These are phyloP conservation scores for Nothoprocta pentlandii DNA, from an alignment of 2,113 vertebrate species.

Conservation along the genomic window DNA sequence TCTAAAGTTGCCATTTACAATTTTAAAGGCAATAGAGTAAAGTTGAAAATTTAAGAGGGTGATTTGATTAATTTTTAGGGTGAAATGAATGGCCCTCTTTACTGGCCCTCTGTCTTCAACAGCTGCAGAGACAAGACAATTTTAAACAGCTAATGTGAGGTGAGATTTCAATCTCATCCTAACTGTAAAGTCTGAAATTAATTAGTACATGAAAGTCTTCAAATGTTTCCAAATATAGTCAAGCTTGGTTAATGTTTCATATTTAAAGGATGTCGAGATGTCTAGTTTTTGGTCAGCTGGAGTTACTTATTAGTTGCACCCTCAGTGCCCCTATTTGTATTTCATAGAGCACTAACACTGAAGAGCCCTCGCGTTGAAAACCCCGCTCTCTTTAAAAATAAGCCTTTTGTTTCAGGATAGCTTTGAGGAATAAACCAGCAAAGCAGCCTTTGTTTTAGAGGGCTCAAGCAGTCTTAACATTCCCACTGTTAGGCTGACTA, in stretches of 20 bases:
- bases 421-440: slow-evolving; percentile 55
- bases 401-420: slow-evolving; percentile 51
- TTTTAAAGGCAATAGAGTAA: not conserved
- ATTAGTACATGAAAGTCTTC: not conserved
- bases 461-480: slow-evolving; percentile 39
- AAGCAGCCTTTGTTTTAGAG: slow-evolving; percentile 49
- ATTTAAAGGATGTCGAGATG: not conserved
- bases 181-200: not conserved
- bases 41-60: not conserved
- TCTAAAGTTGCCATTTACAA: not conserved
- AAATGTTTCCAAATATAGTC: not conserved
- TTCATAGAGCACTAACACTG: not conserved
- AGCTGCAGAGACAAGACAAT: not conserved
- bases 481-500: slow-evolving; percentile 36
- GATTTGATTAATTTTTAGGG: not conserved
- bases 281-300: not conserved
- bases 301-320: not conserved
- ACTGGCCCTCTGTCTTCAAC: not conserved
- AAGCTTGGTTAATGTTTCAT: not conserved
- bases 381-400: slow-evolving; percentile 21
- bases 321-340: not conserved
- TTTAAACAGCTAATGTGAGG: not conserved
- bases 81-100: not conserved
- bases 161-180: not conserved
- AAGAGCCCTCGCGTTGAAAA: not conserved